Percentiles rank a stretch among this genome's conserved stretches.
Conservation (phyloP, 1,140 invertebrate genomes). For the Brachionus rubens region DNA sequence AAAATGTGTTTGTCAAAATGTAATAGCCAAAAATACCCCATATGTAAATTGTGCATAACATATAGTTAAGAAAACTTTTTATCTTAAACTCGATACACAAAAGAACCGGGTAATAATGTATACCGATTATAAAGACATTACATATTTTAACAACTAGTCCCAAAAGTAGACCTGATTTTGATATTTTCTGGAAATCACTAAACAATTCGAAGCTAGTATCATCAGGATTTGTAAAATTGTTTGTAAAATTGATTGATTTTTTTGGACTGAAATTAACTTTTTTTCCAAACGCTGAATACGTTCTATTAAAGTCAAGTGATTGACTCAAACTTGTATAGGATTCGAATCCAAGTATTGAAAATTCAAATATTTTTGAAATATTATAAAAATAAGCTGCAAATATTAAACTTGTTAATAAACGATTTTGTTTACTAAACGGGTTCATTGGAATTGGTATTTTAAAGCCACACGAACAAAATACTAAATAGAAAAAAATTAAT, state of each 20-base stretch:
- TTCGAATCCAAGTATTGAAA: neutral
- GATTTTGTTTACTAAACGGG: conserved; percentile 2
- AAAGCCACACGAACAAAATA: neutral
- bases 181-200: neutral
- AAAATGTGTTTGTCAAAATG: neutral
- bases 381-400: conserved; percentile 8
- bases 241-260: neutral
- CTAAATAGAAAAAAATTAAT: neutral
- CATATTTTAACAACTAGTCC: neutral
- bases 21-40: neutral
- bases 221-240: too few species aligned
- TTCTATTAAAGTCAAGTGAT: neutral
- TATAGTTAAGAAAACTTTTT: neutral
- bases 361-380: conserved; percentile 25
- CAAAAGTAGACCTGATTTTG: neutral
- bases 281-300: too few species aligned
- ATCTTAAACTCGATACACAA: neutral
- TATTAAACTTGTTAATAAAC: conserved; percentile 26
- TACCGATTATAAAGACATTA: conserved; percentile 21
- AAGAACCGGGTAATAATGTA: conserved; percentile 30
- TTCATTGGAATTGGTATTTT: neutral
- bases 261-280: too few species aligned
- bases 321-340: neutral
- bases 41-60: neutral
- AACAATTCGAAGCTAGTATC: neutral